phyloP scores from a whole-genome alignment of 37 sponge, comb jelly and placozoan genomes.

The Oscarella lobularis region DNA sequence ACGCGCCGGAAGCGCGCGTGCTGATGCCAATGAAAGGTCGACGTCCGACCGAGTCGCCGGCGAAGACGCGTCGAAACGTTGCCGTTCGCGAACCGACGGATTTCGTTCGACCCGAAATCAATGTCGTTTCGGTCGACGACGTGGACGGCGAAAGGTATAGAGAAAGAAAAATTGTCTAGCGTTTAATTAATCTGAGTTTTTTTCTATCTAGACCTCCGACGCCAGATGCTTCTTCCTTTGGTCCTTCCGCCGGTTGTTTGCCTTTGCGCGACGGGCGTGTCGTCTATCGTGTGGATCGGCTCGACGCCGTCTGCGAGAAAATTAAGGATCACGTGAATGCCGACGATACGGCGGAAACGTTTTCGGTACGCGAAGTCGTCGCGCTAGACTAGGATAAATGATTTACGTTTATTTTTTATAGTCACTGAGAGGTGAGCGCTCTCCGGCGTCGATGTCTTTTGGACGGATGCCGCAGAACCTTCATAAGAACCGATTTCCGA shows the following conservation, averaged over 20 bases:
- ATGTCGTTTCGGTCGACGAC: not conserved
- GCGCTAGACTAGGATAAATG: no score
- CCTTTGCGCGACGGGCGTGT: not conserved
- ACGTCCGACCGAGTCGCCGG: not conserved
- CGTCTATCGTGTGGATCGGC: not conserved
- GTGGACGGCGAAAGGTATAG: not conserved
- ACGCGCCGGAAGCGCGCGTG: not conserved
- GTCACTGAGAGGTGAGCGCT: no score
- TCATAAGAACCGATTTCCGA: not conserved
- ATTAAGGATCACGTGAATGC: not conserved
- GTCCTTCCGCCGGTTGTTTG: not conserved
- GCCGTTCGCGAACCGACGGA: not conserved
- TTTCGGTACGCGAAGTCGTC: not conserved
- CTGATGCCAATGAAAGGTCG: not conserved
- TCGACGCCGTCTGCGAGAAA: not conserved
- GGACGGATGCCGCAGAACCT: not conserved
- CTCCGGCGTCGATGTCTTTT: no score
- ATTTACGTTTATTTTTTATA: no score
- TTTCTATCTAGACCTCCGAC: not conserved
- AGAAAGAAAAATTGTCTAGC: not conserved
- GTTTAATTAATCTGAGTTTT: not conserved
- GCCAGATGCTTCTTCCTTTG: not conserved
- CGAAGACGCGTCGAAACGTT: not conserved
- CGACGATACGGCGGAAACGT: not conserved
- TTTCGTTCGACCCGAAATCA: not conserved